These are phyloP conservation scores for Danio aesculapii DNA, from an alignment of 2,797 vertebrate genomes.

Conservation along the genomic window DNA sequence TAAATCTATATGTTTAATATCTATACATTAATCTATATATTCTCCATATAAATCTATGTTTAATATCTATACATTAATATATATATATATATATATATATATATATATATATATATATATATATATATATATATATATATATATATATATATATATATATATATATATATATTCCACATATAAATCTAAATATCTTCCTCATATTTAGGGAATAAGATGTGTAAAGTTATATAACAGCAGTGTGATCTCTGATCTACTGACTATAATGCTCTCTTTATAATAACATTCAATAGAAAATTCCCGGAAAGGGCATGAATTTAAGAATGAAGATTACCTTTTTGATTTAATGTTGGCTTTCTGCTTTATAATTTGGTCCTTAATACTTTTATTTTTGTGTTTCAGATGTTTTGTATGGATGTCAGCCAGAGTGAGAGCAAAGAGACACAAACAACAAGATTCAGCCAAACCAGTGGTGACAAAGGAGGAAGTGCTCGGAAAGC, in stretches of 20 bases:
- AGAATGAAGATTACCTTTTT: not conserved
- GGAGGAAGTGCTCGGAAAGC: slow-evolving; percentile 61
- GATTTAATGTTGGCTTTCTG: not conserved
- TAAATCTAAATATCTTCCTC: too few species aligned
- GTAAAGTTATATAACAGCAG: too few species aligned
- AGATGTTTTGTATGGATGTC: not conserved
- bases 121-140: too few species aligned
- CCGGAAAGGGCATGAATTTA: not conserved
- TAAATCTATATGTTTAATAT: not conserved
- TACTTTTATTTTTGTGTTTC: not conserved
- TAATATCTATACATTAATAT: too few species aligned
- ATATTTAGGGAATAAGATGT: not conserved
- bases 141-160: too few species aligned
- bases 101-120: too few species aligned
- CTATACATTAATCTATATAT: too few species aligned
- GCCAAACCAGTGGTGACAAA: slow-evolving; percentile 74
- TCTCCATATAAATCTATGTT: too few species aligned
- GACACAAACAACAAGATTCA: slow-evolving; percentile 19
- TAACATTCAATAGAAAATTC: not conserved
- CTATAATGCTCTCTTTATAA: not conserved
- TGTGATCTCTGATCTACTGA: too few species aligned
- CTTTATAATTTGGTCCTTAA: not conserved
- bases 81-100: too few species aligned
- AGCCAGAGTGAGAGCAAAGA: not conserved
- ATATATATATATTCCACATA: too few species aligned